Evolutionary conservation across 2,797 vertebrate genomes (phyloP).

Genomic region (Dromococcyx pavoninus): DNA sequence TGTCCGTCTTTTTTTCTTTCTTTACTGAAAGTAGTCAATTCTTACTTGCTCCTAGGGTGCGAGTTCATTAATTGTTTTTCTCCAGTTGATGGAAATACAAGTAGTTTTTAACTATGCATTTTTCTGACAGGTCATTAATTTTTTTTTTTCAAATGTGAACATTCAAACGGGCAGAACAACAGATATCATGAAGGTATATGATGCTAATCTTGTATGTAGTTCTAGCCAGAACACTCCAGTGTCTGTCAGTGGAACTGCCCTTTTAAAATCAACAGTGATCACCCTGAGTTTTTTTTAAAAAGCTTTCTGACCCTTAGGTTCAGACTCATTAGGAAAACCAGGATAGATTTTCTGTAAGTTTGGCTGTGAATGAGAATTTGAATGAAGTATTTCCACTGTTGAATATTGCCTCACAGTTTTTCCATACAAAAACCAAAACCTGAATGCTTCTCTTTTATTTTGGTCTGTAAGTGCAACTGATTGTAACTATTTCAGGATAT

Average conservation of each 20-base stretch:
- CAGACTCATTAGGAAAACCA: background rate
- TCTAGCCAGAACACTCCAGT: background rate
- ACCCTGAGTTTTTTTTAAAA: background rate
- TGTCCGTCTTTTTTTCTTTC: too few relatives aligned
- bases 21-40: background rate
- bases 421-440: background rate
- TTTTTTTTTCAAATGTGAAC: background rate
- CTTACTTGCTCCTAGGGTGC: background rate
- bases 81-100: accelerated
- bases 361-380: background rate
- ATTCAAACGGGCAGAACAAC: background rate
- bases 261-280: background rate
- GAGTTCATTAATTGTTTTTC: background rate
- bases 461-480: background rate
- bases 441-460: background rate
- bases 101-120: background rate
- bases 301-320: background rate
- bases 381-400: background rate
- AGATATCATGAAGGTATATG: background rate
- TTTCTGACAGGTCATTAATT: background rate
- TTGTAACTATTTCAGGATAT: background rate
- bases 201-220: background rate
- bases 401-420: background rate
- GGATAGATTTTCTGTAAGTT: background rate
- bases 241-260: background rate